These are phyloP conservation scores for Galeopterus variegatus DNA, from an alignment of 2,113 vertebrate genomes.

Conservation along the genomic window DNA sequence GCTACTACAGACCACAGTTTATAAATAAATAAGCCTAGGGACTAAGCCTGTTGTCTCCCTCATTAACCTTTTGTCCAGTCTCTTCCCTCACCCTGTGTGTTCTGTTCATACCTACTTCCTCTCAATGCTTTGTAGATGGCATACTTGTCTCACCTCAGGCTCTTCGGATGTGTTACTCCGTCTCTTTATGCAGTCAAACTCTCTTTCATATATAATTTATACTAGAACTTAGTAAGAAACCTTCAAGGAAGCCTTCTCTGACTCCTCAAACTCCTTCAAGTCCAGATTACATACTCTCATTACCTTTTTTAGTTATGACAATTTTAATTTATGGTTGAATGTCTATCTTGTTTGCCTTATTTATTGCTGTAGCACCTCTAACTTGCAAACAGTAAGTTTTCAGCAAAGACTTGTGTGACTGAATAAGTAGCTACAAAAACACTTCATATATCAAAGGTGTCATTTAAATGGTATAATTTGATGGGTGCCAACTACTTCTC, in stretches of 20 bases:
- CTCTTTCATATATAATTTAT: background rate
- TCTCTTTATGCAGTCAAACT: background rate
- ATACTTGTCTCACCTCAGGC: background rate
- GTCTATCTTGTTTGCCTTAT: background rate
- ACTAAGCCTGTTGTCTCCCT: background rate
- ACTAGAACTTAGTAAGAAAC: background rate
- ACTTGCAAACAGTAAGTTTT: background rate
- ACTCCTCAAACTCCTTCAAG: background rate
- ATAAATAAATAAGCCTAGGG: background rate
- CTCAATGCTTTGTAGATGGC: background rate
- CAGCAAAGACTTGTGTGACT: background rate
- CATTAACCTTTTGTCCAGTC: background rate
- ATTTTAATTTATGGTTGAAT: background rate
- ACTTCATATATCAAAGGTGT: background rate
- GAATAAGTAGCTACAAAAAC: conserved; percentile 8
- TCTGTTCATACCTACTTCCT: background rate
- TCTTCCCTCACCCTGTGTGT: background rate
- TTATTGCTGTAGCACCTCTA: background rate
- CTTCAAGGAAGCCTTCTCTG: background rate
- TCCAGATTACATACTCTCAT: background rate
- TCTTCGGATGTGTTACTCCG: background rate
- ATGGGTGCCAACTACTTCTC: background rate
- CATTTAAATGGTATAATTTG: background rate
- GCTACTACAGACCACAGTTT: background rate
- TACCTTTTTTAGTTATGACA: background rate